Conservation (phyloP, 2,797 vertebrate species). For the Aulostomus chinensis region DNA sequence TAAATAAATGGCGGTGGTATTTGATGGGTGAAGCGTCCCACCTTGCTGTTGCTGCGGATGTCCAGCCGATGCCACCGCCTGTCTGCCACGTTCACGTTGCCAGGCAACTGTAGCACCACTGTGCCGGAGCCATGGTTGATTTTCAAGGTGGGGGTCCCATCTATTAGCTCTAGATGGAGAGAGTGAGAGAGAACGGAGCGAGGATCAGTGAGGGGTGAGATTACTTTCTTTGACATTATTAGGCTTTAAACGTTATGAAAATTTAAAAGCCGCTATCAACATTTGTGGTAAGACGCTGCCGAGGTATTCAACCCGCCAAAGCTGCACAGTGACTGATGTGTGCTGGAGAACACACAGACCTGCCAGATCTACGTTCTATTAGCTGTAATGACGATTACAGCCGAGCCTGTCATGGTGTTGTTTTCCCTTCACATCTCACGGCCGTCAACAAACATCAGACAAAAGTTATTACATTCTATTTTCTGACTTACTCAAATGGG, state of each 20-base stretch:
- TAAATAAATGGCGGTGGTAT: constrained; percentile 11
- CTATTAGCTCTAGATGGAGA: constrained; percentile 79
- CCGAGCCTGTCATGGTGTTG: constrained; percentile 22
- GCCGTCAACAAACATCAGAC: constrained; percentile 67
- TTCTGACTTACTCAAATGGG: constrained; percentile 80
- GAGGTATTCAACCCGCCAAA: no score
- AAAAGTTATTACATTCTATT: constrained; percentile 68
- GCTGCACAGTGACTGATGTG: no score
- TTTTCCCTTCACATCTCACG: constrained; percentile 36
- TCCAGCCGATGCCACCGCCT: constrained; percentile 89
- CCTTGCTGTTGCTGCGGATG: constrained; percentile 88
- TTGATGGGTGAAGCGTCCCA: constrained; percentile 55
- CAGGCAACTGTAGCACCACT: constrained; percentile 86
- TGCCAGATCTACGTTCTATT: no score
- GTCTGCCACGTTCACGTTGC: constrained; percentile 87
- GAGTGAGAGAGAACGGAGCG: constrained; percentile 6
- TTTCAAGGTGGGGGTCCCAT: constrained; percentile 86
- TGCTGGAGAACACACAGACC: no score
- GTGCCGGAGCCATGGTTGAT: constrained; percentile 87
- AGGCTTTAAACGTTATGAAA: neutral
- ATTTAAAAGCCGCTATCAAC: constrained; percentile 2
- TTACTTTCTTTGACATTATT: constrained; percentile 5
- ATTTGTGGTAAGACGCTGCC: neutral
- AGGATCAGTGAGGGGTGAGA: constrained; percentile 5
- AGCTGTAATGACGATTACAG: constrained; percentile 45